phyloP scores from a whole-genome alignment of 1,140 invertebrate species.

The Eriosoma lanigerum region DNA sequence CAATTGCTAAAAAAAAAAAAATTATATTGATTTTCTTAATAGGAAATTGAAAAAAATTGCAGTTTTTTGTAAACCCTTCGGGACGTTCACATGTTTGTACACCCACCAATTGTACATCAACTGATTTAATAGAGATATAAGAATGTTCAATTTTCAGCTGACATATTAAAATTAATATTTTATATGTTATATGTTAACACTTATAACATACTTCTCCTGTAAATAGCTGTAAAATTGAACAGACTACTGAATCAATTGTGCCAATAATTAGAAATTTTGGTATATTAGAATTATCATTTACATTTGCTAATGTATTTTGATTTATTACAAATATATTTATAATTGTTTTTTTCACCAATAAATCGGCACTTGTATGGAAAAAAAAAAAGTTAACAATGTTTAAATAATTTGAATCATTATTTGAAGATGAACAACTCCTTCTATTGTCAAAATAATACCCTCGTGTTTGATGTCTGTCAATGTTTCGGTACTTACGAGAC shows the following conservation, averaged over 20 bases:
- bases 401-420: conserved; percentile 77
- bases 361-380: neutral
- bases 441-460: conserved; percentile 81
- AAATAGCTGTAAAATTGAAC: conserved; percentile 82
- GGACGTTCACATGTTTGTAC: conserved; percentile 95
- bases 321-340: conserved; percentile 76
- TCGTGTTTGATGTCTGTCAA: conserved; percentile 85
- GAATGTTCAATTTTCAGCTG: conserved; percentile 72
- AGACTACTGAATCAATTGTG: conserved; percentile 77
- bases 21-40: neutral
- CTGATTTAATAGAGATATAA: conserved; percentile 82
- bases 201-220: conserved; percentile 74
- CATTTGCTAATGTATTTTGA: conserved; percentile 76
- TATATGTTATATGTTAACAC: neutral
- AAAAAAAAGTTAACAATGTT: neutral
- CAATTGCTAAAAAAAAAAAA: conserved; percentile 72
- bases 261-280: conserved; percentile 84
- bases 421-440: conserved; percentile 87
- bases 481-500: conserved; percentile 77
- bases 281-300: conserved; percentile 66
- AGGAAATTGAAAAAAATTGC: conserved; percentile 64
- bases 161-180: too few species aligned
- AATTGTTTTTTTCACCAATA: neutral
- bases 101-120: conserved; percentile 91
- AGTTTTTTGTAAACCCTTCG: conserved; percentile 91